These are phyloP conservation scores for Falco columbarius DNA, from an alignment of 2,797 vertebrate species.

Conservation along the genomic window DNA sequence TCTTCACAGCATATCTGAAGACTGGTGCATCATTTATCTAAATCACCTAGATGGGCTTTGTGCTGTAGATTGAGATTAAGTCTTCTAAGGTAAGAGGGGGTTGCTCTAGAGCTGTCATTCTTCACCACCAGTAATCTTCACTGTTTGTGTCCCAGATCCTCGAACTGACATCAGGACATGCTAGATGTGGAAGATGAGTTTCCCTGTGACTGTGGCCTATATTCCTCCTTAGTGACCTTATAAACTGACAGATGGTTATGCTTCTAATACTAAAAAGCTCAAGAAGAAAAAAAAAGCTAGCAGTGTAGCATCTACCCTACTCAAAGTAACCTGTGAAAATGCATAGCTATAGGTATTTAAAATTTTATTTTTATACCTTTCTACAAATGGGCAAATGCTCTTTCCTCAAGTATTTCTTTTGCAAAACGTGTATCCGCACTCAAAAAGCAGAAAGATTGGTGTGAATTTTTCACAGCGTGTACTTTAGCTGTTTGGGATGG, in stretches of 20 bases:
- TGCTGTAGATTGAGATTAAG: neutral
- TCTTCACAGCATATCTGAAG: neutral
- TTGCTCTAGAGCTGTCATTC: neutral
- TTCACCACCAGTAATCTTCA: rapidly evolving
- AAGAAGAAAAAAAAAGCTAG: neutral
- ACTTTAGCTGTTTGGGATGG: neutral
- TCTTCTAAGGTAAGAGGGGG: neutral
- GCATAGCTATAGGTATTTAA: neutral
- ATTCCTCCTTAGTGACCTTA: neutral
- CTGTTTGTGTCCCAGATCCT: neutral
- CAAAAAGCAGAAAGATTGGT: neutral
- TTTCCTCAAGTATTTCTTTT: neutral
- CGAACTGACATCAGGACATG: neutral
- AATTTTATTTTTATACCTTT: neutral
- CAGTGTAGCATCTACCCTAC: neutral
- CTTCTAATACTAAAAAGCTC: neutral
- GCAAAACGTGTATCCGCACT: neutral
- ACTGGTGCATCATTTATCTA: neutral
- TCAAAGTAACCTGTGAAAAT: neutral
- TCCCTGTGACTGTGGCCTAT: neutral
- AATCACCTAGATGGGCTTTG: neutral
- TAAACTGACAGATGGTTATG: neutral
- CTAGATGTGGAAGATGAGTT: neutral
- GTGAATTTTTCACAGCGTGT: neutral
- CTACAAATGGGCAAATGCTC: neutral